Base-by-base conservation (phyloP, 2,888 invertebrate genomes). In the Lumbricus terrestris region DNA sequence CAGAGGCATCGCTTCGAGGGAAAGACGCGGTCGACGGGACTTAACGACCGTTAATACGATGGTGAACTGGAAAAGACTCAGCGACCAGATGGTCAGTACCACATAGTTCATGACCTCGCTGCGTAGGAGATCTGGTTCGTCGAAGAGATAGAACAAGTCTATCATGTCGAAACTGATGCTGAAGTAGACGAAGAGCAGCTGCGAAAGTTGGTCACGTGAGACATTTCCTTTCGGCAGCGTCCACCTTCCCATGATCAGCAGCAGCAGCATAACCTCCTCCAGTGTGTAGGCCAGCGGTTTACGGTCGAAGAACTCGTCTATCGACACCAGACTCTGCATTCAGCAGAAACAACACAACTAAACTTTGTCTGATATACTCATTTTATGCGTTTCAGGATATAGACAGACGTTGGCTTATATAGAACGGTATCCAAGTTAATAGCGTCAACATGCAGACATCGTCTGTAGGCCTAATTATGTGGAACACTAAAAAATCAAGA, bases 21-120 rank as follows among this genome's bases (percentile, higher is more conserved):
- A 88, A 23, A 92, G 92, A 15, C 92, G 90, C n/a, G 93, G 92
- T 91, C 93, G 93, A 0, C 93, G 92, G 29, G 92, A 92, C 85
- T 93, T 93, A 4, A 94, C 94, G 34, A 94, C 94, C 3, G 94
- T 95, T n/a, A 95, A 92, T 13, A 95, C 94, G 88, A 95, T 91
- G 47, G 94, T 93, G 92, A 95, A 95, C 93, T 95, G 95, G 40
- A 94, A 90, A 82, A 95, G 91, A 90, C 94, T 93, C 92, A 94
- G 92, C 13, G 94, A 93, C 94, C 94, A 95, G 23, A 94, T 93
- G 4, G 92, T 93, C 35, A 95, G 92, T 47, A 94, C 93, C 38
- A 98, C 95, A 34, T 90, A 91, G 88, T 40, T 69, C 90, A 95
- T 92, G 20, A 92, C 92, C n/a, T 93, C 92, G 89, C 94, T 93